Conservation (phyloP, 2,797 vertebrate species). For the Hypotaenidia philippensis region DNA sequence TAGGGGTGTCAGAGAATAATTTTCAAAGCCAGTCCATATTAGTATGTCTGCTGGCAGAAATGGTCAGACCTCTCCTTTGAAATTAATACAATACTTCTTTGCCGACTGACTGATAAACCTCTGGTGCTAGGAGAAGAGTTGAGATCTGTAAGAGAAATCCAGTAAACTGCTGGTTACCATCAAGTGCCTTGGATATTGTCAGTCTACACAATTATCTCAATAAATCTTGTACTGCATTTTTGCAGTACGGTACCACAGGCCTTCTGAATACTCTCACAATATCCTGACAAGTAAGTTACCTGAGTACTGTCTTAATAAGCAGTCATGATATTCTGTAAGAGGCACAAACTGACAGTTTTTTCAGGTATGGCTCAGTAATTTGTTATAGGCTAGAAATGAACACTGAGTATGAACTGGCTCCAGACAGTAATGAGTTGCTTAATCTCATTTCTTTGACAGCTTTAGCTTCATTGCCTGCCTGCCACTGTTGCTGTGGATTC, state of each 20-base stretch:
- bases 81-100: rapidly evolving
- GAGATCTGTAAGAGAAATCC: background rate
- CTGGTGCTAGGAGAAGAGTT: background rate
- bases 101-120: background rate
- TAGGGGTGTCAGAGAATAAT: background rate
- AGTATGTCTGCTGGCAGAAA: background rate
- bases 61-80: rapidly evolving
- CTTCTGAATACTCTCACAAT: background rate
- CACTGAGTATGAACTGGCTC: background rate
- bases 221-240: background rate
- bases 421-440: background rate
- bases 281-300: constrained; percentile 6
- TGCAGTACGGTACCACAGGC: background rate
- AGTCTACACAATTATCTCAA: background rate
- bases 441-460: background rate
- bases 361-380: background rate
- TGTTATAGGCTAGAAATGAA: background rate
- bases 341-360: background rate
- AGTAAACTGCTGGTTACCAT: background rate
- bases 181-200: background rate
- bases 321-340: background rate
- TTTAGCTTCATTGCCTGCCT: background rate
- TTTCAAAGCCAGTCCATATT: background rate
- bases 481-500: background rate
- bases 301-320: background rate